These are phyloP conservation scores for Melanocharis versteri DNA, from an alignment of 2,113 vertebrate species.

Conservation along the genomic window DNA sequence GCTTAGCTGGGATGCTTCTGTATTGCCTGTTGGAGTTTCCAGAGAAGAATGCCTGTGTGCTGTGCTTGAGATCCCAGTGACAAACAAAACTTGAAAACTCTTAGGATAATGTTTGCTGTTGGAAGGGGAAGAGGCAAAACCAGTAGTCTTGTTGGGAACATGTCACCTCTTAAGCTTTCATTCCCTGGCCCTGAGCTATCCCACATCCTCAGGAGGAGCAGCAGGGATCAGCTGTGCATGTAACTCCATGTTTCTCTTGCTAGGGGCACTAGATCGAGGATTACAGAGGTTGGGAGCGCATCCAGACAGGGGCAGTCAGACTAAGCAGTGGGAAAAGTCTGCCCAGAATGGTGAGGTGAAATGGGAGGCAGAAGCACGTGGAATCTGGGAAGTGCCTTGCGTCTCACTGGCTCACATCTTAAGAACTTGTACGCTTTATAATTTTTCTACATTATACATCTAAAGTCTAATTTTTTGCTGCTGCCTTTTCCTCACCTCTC, in stretches of 20 bases:
- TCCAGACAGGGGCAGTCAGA: background rate
- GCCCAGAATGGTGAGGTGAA: background rate
- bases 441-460: background rate
- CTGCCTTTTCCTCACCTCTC: background rate
- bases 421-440: background rate
- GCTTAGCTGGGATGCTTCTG: background rate
- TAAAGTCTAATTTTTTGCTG: background rate
- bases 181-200: background rate
- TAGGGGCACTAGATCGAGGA: background rate
- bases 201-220: background rate
- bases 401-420: background rate
- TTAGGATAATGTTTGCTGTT: background rate
- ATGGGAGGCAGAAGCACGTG: background rate
- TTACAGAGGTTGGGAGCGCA: background rate
- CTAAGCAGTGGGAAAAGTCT: background rate
- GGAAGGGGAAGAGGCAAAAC: background rate
- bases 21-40: background rate
- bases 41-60: background rate
- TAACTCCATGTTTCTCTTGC: background rate
- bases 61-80: background rate
- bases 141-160: rapidly evolving
- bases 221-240: background rate
- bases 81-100: background rate
- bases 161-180: background rate
- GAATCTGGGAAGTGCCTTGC: background rate